Conservation (phyloP, 1,140 invertebrate species). For the Dryas iulia region DNA sequence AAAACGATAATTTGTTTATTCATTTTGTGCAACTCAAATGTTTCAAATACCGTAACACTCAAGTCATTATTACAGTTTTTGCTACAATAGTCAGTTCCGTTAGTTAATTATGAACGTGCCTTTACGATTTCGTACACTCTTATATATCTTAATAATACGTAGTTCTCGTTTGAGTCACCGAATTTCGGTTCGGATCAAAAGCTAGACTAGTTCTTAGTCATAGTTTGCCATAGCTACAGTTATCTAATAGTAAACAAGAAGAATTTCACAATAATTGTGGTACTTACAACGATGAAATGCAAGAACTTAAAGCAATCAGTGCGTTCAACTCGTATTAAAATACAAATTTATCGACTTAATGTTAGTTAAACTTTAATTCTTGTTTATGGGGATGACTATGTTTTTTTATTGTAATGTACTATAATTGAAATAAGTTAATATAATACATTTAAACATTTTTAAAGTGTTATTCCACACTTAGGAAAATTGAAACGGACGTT, state of each 20-base stretch:
- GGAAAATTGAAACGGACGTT: too few species aligned
- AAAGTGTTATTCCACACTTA: too few species aligned
- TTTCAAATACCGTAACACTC: conserved; percentile 18
- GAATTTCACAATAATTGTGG: not conserved
- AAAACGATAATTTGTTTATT: conserved; percentile 9
- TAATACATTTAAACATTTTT: too few species aligned
- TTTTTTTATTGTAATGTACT: too few species aligned
- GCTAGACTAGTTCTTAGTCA: conserved; percentile 5
- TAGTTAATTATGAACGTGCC: conserved; percentile 22
- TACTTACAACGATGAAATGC: not conserved
- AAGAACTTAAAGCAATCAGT: not conserved
- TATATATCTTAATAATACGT: conserved; percentile 12
- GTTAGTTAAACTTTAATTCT: too few species aligned
- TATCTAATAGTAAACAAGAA: not conserved
- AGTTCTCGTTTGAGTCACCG: conserved; percentile 38
- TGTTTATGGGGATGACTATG: too few species aligned
- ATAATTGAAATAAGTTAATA: too few species aligned
- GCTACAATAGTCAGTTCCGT: conserved; percentile 10
- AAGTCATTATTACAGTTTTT: conserved; percentile 13
- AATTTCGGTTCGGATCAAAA: conserved; percentile 8
- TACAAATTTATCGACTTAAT: too few species aligned
- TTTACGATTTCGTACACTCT: conserved; percentile 20
- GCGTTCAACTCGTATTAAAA: not conserved
- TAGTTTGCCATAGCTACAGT: not conserved
- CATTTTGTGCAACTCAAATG: not conserved